Evolutionary conservation across 2,797 vertebrate species (phyloP).

Genomic region (Premnoplex brunnescens): DNA sequence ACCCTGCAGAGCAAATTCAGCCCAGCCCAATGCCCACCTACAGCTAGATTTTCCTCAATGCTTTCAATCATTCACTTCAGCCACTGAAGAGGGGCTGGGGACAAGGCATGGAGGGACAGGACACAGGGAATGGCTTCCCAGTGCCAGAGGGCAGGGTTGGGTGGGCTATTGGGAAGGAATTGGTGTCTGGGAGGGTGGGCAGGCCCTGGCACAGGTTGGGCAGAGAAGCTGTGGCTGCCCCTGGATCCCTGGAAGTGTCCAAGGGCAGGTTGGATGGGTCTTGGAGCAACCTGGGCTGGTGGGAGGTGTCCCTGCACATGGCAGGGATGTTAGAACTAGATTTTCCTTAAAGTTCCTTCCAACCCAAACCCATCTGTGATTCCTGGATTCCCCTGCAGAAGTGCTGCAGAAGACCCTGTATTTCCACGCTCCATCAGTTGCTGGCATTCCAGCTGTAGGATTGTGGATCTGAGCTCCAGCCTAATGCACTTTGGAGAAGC

Average conservation of each 20-base stretch:
- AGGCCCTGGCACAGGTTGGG: not conserved
- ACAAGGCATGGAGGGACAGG: not conserved
- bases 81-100: not conserved
- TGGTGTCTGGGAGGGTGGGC: not conserved
- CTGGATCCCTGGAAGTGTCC: not conserved
- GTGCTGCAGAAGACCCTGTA: fast-evolving
- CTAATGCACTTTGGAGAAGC: fast-evolving
- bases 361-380: not conserved
- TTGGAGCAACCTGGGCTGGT: not conserved
- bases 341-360: not conserved
- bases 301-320: not conserved
- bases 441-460: not conserved
- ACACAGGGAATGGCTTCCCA: not conserved
- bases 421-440: fast-evolving
- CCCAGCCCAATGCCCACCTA: fast-evolving
- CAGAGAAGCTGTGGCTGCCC: not conserved
- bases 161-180: fast-evolving
- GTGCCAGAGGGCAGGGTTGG: not conserved
- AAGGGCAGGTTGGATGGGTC: fast-evolving
- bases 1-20: not conserved
- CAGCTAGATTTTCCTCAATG: fast-evolving
- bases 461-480: not conserved
- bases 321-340: fast-evolving
- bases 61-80: fast-evolving
- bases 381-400: too few relatives aligned